Conservation (phyloP, 2,113 vertebrate genomes). For the Oriolus oriolus region DNA sequence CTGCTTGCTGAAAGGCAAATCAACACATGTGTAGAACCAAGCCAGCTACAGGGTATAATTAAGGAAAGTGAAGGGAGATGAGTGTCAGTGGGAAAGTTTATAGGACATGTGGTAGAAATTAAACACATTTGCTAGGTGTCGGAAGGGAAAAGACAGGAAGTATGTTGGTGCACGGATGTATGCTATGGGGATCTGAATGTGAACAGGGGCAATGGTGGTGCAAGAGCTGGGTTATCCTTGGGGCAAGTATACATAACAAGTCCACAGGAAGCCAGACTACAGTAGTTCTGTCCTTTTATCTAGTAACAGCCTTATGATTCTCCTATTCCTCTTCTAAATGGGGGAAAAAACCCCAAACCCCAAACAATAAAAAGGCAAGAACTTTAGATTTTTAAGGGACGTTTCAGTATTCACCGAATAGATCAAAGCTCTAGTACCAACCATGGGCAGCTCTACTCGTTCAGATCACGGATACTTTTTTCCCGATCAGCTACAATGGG, state of each 20-base stretch:
- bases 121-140: not conserved
- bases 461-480: not conserved
- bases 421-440: not conserved
- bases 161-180: not conserved
- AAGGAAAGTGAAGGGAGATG: constrained; percentile 54
- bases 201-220: not conserved
- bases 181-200: not conserved
- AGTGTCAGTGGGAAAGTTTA: constrained; percentile 19
- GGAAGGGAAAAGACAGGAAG: not conserved
- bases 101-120: not conserved
- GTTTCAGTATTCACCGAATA: not conserved
- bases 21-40: not conserved
- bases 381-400: not conserved
- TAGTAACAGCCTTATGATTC: not conserved
- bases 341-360: too few species aligned
- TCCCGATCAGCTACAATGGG: too few species aligned
- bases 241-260: not conserved
- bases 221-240: not conserved
- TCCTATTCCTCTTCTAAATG: not conserved
- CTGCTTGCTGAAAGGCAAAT: constrained; percentile 24
- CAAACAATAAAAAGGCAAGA: not conserved
- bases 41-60: constrained; percentile 11
- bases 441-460: not conserved
- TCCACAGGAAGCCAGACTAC: not conserved
- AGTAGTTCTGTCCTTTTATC: not conserved